Conservation (phyloP, 2,797 vertebrate species). For the Megalops cyprinoides region DNA sequence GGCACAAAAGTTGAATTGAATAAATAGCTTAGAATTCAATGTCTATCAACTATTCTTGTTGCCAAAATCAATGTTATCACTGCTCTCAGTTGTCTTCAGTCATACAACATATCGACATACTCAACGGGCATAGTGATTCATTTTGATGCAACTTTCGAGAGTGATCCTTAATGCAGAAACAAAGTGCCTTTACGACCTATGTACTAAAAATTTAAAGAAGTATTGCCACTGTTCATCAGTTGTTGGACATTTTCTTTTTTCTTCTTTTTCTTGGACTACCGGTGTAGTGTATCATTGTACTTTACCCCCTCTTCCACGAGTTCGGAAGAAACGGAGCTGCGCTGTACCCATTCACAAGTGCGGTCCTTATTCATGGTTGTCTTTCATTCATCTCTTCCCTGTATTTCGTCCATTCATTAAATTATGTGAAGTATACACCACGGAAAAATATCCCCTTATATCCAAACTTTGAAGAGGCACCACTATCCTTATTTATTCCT, state of each 20-base stretch:
- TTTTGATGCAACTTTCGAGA: background rate
- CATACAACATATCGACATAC: background rate
- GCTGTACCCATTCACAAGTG: constrained; percentile 24
- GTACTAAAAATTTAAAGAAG: background rate
- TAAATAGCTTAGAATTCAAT: background rate
- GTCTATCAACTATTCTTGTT: background rate
- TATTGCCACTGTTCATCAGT: background rate
- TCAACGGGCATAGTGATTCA: background rate
- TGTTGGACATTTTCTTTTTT: constrained; percentile 11
- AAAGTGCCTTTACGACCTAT: background rate
- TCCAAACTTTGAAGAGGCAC: background rate
- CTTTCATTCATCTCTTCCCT: constrained; percentile 10
- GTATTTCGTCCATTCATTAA: constrained; percentile 19
- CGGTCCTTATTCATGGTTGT: constrained; percentile 25
- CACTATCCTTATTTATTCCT: background rate
- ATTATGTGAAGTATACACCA: background rate
- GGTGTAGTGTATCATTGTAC: constrained; percentile 9
- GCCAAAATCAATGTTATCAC: background rate
- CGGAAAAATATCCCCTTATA: background rate
- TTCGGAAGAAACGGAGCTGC: background rate
- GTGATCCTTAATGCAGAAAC: background rate
- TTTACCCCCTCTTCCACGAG: background rate
- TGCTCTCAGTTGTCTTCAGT: background rate
- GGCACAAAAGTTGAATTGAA: background rate
- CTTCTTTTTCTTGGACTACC: constrained; percentile 22